Conservation (phyloP, 2,797 vertebrate genomes). For the Choloepus didactylus region DNA sequence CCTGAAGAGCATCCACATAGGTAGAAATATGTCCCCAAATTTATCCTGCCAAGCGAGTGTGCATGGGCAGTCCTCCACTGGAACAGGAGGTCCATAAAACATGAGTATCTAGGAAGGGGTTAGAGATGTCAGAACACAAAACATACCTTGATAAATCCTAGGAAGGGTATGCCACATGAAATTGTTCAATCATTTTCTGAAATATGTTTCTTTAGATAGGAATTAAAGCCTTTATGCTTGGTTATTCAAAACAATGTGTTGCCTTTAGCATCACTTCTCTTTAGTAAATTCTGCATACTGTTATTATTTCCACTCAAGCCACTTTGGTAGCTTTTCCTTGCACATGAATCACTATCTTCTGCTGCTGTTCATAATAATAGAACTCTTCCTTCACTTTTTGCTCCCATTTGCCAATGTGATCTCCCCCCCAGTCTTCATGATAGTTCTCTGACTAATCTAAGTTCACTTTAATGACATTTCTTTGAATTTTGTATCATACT, state of each 20-base stretch:
- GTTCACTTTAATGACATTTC: neutral
- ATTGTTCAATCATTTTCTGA: too few species aligned
- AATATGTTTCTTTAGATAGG: too few species aligned
- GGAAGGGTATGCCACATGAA: too few species aligned
- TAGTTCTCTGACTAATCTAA: neutral
- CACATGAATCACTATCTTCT: neutral
- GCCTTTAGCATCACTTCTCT: neutral
- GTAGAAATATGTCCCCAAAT: too few species aligned
- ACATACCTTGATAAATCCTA: too few species aligned
- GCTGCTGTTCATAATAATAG: neutral
- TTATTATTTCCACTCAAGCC: constrained; percentile 18
- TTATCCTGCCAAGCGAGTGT: too few species aligned
- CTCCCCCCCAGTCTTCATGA: neutral
- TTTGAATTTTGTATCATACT: neutral
- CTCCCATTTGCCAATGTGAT: neutral
- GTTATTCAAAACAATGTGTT: neutral
- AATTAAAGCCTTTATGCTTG: neutral
- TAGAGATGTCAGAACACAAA: too few species aligned
- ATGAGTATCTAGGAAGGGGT: too few species aligned
- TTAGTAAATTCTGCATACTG: neutral
- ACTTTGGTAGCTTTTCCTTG: neutral
- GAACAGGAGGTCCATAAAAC: too few species aligned
- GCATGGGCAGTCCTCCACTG: too few species aligned
- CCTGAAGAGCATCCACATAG: too few species aligned
- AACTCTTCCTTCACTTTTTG: neutral